These are phyloP conservation scores for Lichenostomus cassidix DNA, from an alignment of 2,113 vertebrate genomes.

Conservation along the genomic window DNA sequence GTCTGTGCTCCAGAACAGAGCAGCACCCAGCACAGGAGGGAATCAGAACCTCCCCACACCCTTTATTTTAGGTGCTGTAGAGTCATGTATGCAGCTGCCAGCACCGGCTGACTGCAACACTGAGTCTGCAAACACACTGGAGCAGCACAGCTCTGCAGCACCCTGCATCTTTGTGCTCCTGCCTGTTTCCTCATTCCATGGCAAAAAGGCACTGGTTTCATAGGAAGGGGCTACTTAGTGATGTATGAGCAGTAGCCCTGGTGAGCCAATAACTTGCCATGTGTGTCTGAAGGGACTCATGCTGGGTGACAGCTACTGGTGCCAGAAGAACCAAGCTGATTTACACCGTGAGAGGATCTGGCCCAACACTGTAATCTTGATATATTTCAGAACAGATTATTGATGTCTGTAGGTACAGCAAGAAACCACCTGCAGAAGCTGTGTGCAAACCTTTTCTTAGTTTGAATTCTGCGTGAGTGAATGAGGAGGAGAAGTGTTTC, in stretches of 20 bases:
- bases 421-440: not conserved
- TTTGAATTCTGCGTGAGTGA: not conserved
- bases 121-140: not conserved
- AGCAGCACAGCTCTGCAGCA: not conserved
- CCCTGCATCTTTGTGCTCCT: not conserved
- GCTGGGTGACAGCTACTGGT: not conserved
- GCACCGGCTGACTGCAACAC: not conserved
- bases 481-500: not conserved
- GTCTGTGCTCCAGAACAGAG: not conserved
- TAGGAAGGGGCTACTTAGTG: not conserved
- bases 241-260: not conserved
- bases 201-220: not conserved
- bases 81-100: not conserved
- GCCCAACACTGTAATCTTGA: not conserved
- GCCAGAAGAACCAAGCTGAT: not conserved
- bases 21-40: not conserved
- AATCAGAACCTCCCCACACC: not conserved
- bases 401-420: not conserved
- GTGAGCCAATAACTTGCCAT: not conserved
- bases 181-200: not conserved
- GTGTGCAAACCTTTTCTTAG: not conserved
- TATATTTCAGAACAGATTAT: not conserved
- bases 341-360: not conserved
- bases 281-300: not conserved
- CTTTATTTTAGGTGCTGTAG: not conserved